Base-by-base conservation (phyloP, 2,113 vertebrate species). In the Origma solitaria region DNA sequence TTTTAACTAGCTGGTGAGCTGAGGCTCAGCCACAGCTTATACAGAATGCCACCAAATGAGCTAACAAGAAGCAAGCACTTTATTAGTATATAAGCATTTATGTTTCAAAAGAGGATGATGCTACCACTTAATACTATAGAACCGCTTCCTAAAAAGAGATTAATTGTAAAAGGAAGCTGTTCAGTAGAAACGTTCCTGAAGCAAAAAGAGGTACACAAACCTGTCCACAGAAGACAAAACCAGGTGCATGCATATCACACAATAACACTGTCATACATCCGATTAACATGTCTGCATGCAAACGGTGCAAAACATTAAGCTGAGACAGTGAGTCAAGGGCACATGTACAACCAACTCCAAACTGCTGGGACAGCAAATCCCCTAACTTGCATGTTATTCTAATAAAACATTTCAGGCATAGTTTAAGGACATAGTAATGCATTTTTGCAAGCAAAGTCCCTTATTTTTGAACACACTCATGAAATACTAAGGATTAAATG, bases 281-380 rank as follows among this genome's bases (percentile, higher is more conserved):
- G 72, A 86, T 83, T 61, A 84, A 75, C 8, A 68, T 5, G 20
- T 87, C 76, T 92, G 82, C 98, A 97, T 97, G 97, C 98, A 97
- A 96, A 54, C 2, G 0, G 23, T 65, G 22, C 61, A 68, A 91
- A 90, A 86, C 56, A 64, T 40, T 19, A 79, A 75, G 69, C 86
- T 70, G 77, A 64, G 16, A 73, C 33, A 44, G 77, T 8, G 35
- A 76, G 33, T 64, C 33, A 62, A 80, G 25, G 50, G 57, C 45
- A 68, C 12, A 16, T 1, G 11, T 54, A 58, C 45, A 77, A 8
- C 68, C 53, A 56, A 5, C 37, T 49, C 42, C 73, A 93, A 94
- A 87, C 38, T 77, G 28, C 2, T 62, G 60, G 69, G 44, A 88
- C 81, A 68, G 5, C 18, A 56, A 58, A 56, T 21, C 14, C 17